phyloP scores from a whole-genome alignment of 2,113 vertebrate species.

The Catagonus wagneri region DNA sequence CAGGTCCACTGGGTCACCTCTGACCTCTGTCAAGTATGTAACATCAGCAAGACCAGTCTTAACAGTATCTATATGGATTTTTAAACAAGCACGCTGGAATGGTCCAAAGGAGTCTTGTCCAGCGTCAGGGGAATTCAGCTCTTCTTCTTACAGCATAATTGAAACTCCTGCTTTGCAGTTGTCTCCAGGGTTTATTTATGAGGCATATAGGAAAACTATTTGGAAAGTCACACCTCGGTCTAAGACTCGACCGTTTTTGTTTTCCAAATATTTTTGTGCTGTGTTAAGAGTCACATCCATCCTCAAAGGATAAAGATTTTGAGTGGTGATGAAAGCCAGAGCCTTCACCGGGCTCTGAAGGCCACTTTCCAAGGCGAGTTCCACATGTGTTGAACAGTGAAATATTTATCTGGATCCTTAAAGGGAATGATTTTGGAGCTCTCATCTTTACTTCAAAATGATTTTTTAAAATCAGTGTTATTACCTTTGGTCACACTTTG shows the following conservation, averaged over 20 bases:
- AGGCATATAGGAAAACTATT: not conserved
- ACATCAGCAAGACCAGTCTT: not conserved
- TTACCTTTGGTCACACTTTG: not conserved
- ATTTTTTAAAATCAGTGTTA: not conserved
- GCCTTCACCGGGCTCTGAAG: not conserved
- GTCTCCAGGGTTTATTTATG: not conserved
- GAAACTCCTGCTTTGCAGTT: not conserved
- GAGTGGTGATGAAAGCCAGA: not conserved
- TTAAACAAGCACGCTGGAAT: not conserved
- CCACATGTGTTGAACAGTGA: not conserved
- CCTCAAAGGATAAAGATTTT: slow-evolving; percentile 15
- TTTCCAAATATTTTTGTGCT: not conserved
- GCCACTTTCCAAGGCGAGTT: not conserved
- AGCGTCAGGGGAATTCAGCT: not conserved
- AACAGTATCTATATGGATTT: not conserved
- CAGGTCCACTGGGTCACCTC: not conserved
- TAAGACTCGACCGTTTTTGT: not conserved
- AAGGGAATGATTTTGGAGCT: not conserved
- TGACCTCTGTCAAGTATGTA: not conserved
- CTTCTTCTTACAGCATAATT: not conserved
- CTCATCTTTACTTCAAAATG: slow-evolving; percentile 13
- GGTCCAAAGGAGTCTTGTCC: not conserved
- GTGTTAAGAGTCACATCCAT: slow-evolving; percentile 33
- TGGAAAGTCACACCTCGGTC: slow-evolving; percentile 15
- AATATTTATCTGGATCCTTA: not conserved